Evolutionary conservation across 1,140 invertebrate genomes (phyloP), one percentile per base, ranked within the genome.

Genomic region (Drosophila nebulosa): DNA sequence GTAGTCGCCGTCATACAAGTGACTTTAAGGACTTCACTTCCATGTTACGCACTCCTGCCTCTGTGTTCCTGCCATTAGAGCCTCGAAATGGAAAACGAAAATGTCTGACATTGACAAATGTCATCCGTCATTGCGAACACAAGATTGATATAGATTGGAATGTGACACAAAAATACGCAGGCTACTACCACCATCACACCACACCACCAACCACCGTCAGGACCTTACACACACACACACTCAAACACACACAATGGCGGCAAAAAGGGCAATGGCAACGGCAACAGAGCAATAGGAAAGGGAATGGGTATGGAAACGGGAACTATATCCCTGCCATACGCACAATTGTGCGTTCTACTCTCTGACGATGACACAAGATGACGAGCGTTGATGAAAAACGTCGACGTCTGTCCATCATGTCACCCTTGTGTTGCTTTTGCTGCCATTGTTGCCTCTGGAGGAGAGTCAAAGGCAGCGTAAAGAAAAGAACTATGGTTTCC

Each of bases 141-240:
- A 91, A 91, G 90, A 91, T 91, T 91, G 90, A 91, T 91, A 91
- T 91, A 91, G 90, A 91, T 91, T 91, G 90, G 90, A 91, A 90
- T 91, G 90, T 91, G 90, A 91, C 90, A 91, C 83, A 91, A 90
- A 90, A 88, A 90, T 85, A 91, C 83, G 79, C 39, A 46, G 39
- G 39, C 39, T 76, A 67, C 69, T 64, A 67, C 24, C 74, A 61
- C 35, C 51, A 30, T 24, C 62, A 42, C 69, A 32, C 75, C 77
- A 83, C 75, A 46, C 35, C 67, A 55, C 69, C 64, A 60, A 55
- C 75, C 77, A 84, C 78, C 79, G 69, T 65, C 62, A 68, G 39
- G 52, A 55, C 24, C 52, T 55, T 30, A 26, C 14, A 30, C 24
- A 9, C 30, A 12, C 30, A 7, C 30, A 32, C 30, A 32, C 30